Base-by-base conservation (phyloP, 2,797 vertebrate species). In the Momotus momota region DNA sequence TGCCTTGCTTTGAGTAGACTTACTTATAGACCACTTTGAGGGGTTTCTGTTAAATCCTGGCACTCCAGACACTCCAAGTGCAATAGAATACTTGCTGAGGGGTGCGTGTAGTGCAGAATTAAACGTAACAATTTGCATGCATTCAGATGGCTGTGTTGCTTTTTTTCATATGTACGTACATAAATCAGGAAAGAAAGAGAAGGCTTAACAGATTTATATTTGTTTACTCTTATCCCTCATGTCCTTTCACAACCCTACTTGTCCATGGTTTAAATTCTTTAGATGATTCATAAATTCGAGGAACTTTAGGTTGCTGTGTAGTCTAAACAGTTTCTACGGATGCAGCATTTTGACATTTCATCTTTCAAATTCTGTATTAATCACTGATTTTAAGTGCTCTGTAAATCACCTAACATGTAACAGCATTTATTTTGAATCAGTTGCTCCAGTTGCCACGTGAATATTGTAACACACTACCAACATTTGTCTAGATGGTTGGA, bases 391-490 rank as follows among this genome's bases (percentile, higher is more conserved):
- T 69, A 91, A 82, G 49, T 70, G 43, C 46, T 75, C 6, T 81
- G 9, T 64, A 60, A 87, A 54, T 67, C 25, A 38, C 35, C 27
- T 54, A 2, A 16, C 41, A 8, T 33, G 67, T 75, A 71, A 41
- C 55, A 73, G 21, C 41, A 27, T 87, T 75, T 55, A 14, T 35
- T 80, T 62, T 52, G 7, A 60, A 19, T 41, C 1, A 2, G 1
- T 55, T 3, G 3, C 12, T 54, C 29, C 1, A 1, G 18, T 52
- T 57, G 29, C 27, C 45, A 1, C 0, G 1, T 19, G 26, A 57
- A 16, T 92, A n/a, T 86, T 86, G 8, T 66, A 70, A 33, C 84
- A 31, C 16, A 4, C 22, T 23, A 20, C 9, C 14, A 17, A 2
- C 43, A 20, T 38, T 81, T 73, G 16, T 22, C 15, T 10, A 12